Percentiles rank a stretch among this genome's conserved stretches.
These are phyloP conservation scores for Candoia aspera DNA, from an alignment of 2,113 vertebrate genomes.

Conservation along the genomic window DNA sequence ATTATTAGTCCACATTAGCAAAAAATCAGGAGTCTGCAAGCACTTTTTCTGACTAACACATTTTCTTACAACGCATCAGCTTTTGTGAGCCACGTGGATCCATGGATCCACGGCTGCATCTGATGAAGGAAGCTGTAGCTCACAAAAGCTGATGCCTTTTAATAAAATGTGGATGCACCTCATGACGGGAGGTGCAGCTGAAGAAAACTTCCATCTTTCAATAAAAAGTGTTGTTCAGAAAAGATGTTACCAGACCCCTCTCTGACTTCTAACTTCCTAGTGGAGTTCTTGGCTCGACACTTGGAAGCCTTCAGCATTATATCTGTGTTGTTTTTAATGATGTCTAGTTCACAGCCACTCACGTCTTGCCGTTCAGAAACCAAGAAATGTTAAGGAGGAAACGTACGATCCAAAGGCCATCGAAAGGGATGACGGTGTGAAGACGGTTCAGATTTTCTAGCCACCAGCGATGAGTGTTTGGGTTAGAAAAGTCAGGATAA, in stretches of 20 bases:
- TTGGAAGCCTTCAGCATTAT: background rate
- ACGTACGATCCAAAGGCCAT: slow-evolving; percentile 84
- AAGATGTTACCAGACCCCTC: background rate
- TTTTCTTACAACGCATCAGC: background rate
- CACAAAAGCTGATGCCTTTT: background rate
- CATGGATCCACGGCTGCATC: background rate
- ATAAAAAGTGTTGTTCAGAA: background rate
- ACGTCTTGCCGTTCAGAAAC: background rate
- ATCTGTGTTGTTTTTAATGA: background rate
- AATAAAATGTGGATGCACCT: background rate
- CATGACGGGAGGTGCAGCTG: background rate
- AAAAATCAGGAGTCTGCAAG: background rate
- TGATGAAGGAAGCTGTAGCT: background rate
- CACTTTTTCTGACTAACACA: background rate
- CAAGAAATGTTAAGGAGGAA: background rate
- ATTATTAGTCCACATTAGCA: background rate
- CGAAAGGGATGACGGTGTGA: slow-evolving; percentile 78
- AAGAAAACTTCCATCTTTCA: background rate
- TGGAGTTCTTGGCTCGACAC: background rate
- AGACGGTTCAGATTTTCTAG: slow-evolving; percentile 81
- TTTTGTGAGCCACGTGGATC: background rate
- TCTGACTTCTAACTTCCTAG: background rate
- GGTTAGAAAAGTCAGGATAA: slow-evolving; percentile 85
- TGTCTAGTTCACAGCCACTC: background rate
- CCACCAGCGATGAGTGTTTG: slow-evolving; percentile 84